Base-by-base conservation (phyloP, 2,797 vertebrate genomes). In the Uromys caudimaculatus region DNA sequence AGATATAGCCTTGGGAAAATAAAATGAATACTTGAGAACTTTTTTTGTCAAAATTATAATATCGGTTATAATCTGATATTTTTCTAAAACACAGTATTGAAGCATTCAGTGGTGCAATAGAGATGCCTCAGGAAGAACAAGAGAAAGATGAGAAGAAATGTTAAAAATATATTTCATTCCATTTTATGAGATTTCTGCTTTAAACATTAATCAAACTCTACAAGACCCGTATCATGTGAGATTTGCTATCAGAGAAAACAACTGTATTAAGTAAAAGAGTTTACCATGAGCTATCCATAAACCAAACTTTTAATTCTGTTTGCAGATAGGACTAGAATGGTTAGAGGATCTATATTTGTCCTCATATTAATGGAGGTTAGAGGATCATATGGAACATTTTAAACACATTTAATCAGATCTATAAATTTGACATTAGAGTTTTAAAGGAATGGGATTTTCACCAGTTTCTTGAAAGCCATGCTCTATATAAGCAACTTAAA, bases 211-310 rank as follows among this genome's bases (percentile, higher is more conserved):
- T 75, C 60, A 92, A 90, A 58, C 4, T 54, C 16, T 79, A 27
- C 50, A 86, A 92, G 52, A 69, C 16, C 16, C 52, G 23, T 64
- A 58, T 93, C 9, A 60, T 79, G 44, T 76, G 21, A 87, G 54
- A 92, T 89, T 94, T 86, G 13, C 47, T 87, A 24, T 62, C 73
- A 91, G 12, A 89, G 17, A 82, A 83, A 95, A 58, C 58, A 97
- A 14, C 91, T 83, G 67, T 17, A 93, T 76, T 90, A 88, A 96
- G 92, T 84, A 11, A 6, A 84, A 76, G 17, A 84, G 50, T 71
- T 81, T 77, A 4, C 47, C 16, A 78, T 14, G 44, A 71, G 76
- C 64, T 93, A 73, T 64, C 58, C 82, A 14, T 83, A 75, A 86
- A 93, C 83, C 60, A 56, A 92, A 50, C 24, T 79, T 73, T 78